Base-by-base conservation (phyloP, 2,113 vertebrate species). In the Rhynchomys soricoides region DNA sequence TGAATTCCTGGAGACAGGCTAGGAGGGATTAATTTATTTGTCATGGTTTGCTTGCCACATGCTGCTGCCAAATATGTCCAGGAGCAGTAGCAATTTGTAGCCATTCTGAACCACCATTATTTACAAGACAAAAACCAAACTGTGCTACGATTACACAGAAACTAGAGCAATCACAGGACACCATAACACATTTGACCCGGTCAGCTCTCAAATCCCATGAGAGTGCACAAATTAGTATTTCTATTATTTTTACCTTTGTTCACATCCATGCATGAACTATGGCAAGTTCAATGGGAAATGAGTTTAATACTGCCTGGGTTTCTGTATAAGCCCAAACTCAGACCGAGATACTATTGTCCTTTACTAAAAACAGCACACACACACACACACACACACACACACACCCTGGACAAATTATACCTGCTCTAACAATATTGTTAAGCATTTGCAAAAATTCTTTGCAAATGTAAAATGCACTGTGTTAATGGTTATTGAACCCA, bases 71-170 rank as follows among this genome's bases (percentile, higher is more conserved):
- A 96, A 89, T 91, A 71, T 79, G 62, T 81, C 73, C 78, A 95
- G 93, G 73, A 95, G 34, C 88, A 85, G 95, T 93, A 93, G 93
- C 78, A 93, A 83, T 89, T 94, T 91, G 68, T 45, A 94, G 71
- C 73, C 78, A 5, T 78, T 95, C 71, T 92, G 97, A 95, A 64
- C n/a, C 73, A 75, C 43, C 11, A 45, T 86, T 43, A 91, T 94
- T 94, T 93, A 71, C n/a, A 96, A 95, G 74, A 95, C 95, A 93
- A 94, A 97, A 96, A 57, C 31, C 24, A 57, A 96, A 93, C 62
- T 55, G 66, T 13, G 21, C 34, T 77, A 83, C 55, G 45, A 92
- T 93, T 88, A 81, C 85, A 95, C 17, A 93, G 88, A 96, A 93
- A 95, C 93, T 93, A 96, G 64, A 81, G 34, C 79, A 90, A 82